A percentile compares a stretch with the other conserved stretches of the same genome.
These are phyloP conservation scores for Aegithalos caudatus DNA, from an alignment of 2,113 vertebrate species.

Conservation along the genomic window DNA sequence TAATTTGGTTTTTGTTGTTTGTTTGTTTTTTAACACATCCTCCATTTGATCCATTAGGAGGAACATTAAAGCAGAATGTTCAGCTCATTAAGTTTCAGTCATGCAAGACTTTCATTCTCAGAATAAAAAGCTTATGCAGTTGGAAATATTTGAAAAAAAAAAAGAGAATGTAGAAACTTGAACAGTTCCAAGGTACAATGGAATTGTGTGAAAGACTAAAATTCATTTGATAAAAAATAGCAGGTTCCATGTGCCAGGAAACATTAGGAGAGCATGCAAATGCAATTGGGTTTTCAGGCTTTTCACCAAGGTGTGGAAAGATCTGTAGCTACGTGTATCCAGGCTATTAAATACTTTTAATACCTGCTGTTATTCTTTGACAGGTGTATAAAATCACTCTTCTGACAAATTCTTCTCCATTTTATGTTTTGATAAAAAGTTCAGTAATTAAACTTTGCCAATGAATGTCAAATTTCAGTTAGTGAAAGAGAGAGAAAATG, in stretches of 20 bases:
- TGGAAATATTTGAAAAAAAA: not conserved
- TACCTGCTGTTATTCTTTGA: slow-evolving; percentile 63
- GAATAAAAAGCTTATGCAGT: not conserved
- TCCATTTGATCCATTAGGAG: not conserved
- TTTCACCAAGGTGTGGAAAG: slow-evolving; percentile 4
- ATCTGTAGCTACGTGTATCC: not conserved
- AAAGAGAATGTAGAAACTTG: not conserved
- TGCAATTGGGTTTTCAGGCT: not conserved
- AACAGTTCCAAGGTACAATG: not conserved
- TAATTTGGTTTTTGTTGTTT: not conserved
- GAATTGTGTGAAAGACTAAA: not conserved
- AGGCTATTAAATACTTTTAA: slow-evolving; percentile 55
- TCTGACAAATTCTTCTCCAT: slow-evolving; percentile 63
- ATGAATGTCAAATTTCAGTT: slow-evolving; percentile 52
- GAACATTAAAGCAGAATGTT: not conserved
- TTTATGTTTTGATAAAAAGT: slow-evolving; percentile 72
- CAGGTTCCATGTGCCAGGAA: not conserved
- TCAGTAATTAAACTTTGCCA: slow-evolving; percentile 71
- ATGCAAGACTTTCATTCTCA: not conserved
- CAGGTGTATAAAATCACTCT: slow-evolving; percentile 58
- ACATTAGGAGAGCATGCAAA: not conserved
- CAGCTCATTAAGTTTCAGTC: not conserved
- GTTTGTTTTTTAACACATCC: not conserved
- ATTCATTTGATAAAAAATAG: not conserved
- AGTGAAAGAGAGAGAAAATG: slow-evolving; percentile 18